Percentiles rank a stretch among this genome's conserved stretches.
Conservation (phyloP, 2,888 invertebrate species). For the Crioceris asparagi region DNA sequence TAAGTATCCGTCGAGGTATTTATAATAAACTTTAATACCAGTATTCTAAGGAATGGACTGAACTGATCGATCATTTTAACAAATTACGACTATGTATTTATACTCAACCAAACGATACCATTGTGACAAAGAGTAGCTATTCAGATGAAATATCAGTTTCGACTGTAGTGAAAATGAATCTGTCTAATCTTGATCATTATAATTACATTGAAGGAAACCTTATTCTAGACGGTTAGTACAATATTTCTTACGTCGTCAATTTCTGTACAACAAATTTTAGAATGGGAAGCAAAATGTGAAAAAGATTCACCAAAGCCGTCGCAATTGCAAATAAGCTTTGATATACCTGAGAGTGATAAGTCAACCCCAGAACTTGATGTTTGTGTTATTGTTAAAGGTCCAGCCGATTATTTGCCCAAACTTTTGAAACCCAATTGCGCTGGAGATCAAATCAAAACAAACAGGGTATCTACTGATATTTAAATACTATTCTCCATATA, state of each 20-base stretch:
- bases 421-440: background rate
- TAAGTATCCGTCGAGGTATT: no score
- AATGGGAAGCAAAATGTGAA: slow-evolving; percentile 1
- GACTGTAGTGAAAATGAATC: background rate
- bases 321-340: background rate
- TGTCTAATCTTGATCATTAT: background rate
- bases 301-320: background rate
- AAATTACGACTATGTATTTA: no score
- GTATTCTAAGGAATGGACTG: no score
- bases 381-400: background rate
- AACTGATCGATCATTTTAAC: no score
- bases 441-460: background rate
- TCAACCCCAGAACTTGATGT: background rate
- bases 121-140: no score
- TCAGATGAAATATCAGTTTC: no score
- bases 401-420: background rate
- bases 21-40: no score
- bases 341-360: background rate
- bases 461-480: no score
- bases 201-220: background rate
- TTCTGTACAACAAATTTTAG: background rate
- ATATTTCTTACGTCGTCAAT: background rate
- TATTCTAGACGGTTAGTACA: background rate
- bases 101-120: no score
- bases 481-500: no score